Base-by-base conservation (phyloP, 2,113 vertebrate species). In the Aepyceros melampus region DNA sequence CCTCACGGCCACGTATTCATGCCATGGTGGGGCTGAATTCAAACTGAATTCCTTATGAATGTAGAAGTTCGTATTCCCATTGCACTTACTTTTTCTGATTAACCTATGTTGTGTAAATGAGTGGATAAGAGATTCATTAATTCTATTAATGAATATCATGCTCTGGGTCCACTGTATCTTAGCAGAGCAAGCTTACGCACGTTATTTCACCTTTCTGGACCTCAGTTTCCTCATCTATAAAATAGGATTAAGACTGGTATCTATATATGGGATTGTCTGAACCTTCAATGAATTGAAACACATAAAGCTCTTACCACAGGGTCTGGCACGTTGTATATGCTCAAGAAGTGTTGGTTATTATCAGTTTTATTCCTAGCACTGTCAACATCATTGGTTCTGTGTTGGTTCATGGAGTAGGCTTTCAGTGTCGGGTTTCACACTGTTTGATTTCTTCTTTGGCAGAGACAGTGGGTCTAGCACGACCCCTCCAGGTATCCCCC, bases 381-480 rank as follows among this genome's bases (percentile, higher is more conserved):
- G 1, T 40, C 31, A 49, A 14, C 29, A n/a, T 16, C 9, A 33
- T 53, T 45, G n/a, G 5, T 60, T 85, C 43, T 4, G 15, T 23
- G 58, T 31, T 74, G 45, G 15, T 4, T 94, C 27, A 12, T 53
- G 29, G 85, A 15, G 25, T 84, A n/a, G 14, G 23, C 36, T 33
- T 79, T 62, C 27, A 10, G 31, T 45, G 21, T 56, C 2, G 5
- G 74, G 36, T 88, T n/a, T 45, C 21, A 16, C 13, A 84, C 19
- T 23, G n/a, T 81, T 81, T 62, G 56, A 55, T 36, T 85, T 67
- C 45, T 97, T 67, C 84, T n/a, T 86, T 36, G 67, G 58, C 36
- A 49, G 51, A 82, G 23, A 40, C 7, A 33, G 27, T 23, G 25
- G 25, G 31, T 74, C 43, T 86, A 29, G 67, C 5, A 14, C 0